Conservation (phyloP, 2,888 invertebrate species). For the Lasioglossum leucozonium region DNA sequence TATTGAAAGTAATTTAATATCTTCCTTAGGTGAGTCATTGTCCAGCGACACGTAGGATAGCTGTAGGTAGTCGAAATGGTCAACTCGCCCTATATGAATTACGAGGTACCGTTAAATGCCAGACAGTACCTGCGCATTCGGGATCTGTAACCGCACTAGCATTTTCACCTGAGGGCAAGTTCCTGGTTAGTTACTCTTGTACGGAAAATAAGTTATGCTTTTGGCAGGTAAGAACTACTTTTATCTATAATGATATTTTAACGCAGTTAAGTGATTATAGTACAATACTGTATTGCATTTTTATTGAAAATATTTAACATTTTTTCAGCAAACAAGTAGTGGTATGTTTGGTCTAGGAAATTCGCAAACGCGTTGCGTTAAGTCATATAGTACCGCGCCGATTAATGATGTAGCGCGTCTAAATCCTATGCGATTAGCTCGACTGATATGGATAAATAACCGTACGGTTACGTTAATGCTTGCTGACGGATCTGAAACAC, state of each 20-base stretch:
- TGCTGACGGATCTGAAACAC: conserved; percentile 97
- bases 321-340: conserved; percentile 87
- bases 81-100: conserved; percentile 97
- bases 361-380: conserved; percentile 97
- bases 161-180: conserved; percentile 99
- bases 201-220: conserved; percentile 97
- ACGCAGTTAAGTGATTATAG: neutral
- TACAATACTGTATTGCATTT: neutral
- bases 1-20: neutral
- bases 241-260: neutral
- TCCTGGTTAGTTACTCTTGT: conserved; percentile 97
- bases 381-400: conserved; percentile 97
- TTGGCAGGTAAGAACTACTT: conserved; percentile 94
- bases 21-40: conserved; percentile 90
- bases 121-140: conserved; percentile 95
- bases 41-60: conserved; percentile 95
- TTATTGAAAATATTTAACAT: neutral
- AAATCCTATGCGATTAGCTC: conserved; percentile 95
- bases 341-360: conserved; percentile 99
- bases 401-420: conserved; percentile 94
- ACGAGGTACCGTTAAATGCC: conserved; percentile 95
- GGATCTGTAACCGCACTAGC: conserved; percentile 96
- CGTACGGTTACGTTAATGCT: conserved; percentile 96
- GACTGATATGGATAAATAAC: conserved; percentile 98
- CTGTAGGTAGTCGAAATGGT: conserved; percentile 97